A percentile compares a stretch with the other conserved stretches of the same genome.
Evolutionary conservation across 2,113 vertebrate species (phyloP).

Genomic region (Verasper variegatus): DNA sequence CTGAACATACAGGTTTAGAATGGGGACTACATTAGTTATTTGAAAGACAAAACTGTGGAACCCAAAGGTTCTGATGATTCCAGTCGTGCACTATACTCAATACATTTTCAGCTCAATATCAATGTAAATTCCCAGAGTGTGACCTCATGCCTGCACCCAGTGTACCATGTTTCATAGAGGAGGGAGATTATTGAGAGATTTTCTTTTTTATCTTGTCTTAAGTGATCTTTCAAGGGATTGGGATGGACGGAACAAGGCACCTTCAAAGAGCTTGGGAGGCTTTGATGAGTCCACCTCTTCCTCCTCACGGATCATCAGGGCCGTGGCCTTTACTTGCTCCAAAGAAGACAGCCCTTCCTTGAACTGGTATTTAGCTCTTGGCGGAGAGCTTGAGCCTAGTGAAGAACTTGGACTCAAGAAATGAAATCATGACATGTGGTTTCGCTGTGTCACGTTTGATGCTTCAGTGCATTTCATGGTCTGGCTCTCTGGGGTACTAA

Average conservation of each 20-base stretch:
- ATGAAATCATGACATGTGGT: conserved; percentile 10
- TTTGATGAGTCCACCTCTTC: conserved; percentile 73
- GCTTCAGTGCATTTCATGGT: conserved; percentile 10
- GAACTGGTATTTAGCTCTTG: conserved; percentile 45
- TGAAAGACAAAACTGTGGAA: conserved; percentile 8
- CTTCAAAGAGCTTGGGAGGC: conserved; percentile 69
- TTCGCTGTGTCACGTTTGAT: conserved; percentile 2
- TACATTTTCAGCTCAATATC: not conserved
- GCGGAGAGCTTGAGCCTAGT: conserved; percentile 31
- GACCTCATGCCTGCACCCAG: not conserved
- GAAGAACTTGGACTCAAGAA: conserved; percentile 22
- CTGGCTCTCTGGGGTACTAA: not conserved
- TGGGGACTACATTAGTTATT: not conserved
- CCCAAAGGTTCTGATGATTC: not conserved
- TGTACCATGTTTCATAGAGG: conserved; percentile 3
- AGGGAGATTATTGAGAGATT: conserved; percentile 43
- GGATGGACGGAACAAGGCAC: conserved; percentile 48
- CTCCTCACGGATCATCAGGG: conserved; percentile 65
- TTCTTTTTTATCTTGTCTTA: conserved; percentile 56
- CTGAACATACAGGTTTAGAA: no score
- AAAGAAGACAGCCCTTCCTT: conserved; percentile 37
- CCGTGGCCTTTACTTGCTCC: conserved; percentile 43
- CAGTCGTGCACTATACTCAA: not conserved
- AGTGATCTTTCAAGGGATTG: conserved; percentile 52
- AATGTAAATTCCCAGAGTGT: not conserved